Conservation (phyloP, 2,113 vertebrate genomes). For the Malurus melanocephalus region DNA sequence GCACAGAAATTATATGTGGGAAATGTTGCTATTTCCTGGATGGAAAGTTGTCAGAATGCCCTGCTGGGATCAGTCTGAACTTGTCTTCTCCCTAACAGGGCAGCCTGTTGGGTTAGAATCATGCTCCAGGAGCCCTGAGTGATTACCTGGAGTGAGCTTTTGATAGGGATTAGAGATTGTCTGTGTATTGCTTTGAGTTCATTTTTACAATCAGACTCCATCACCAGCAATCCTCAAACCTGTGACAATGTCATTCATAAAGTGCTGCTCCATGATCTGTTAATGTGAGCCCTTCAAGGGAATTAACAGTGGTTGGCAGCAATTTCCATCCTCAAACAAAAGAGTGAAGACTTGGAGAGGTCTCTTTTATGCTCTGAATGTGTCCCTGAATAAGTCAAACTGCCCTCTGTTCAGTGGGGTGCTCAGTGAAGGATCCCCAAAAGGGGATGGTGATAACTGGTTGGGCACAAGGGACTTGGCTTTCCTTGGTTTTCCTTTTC, state of each 20-base stretch:
- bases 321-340: background rate
- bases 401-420: background rate
- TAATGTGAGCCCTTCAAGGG: background rate
- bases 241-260: background rate
- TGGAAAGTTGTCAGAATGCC: background rate
- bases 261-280: background rate
- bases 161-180: background rate
- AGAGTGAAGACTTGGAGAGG: accelerated
- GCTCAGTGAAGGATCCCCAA: background rate
- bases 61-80: background rate
- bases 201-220: background rate
- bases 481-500: background rate
- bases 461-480: background rate
- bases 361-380: background rate
- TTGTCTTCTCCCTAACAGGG: background rate
- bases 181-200: background rate
- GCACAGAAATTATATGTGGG: background rate
- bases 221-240: no score
- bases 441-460: background rate
- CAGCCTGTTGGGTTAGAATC: background rate
- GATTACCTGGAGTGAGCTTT: background rate
- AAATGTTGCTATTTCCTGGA: background rate
- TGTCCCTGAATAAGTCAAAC: background rate
- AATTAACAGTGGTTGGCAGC: background rate
- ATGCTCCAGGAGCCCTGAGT: background rate